Evolutionary conservation across 2,113 vertebrate genomes (phyloP), one percentile per base, ranked within the genome.

Genomic region (Paracanthobrama guichenoti): DNA sequence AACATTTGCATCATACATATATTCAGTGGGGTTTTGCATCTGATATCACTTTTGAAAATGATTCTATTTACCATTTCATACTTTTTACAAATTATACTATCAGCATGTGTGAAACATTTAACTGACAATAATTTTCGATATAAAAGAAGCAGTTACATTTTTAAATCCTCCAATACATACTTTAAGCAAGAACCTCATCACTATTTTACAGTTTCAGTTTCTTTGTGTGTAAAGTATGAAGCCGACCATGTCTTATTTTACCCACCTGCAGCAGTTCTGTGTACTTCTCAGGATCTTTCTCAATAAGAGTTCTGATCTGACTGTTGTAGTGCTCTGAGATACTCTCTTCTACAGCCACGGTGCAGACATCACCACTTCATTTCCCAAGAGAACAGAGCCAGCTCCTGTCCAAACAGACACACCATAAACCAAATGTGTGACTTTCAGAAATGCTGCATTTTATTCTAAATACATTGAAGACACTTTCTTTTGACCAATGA

Each of bases 251-350:
- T 55, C 50, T 39, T 67, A 1, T 66, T 50, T 20, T 12, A 4
- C 22, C 10, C 12, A 98, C 98, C 92, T 98, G 92, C 76, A 99
- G 89, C 9, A 99, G 91, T 48, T 97, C 95, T 84, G 88, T 92
- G 74, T 98, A 96, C 78, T 95, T 95, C 7, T 96, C 97, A 9
- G 96, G 96, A 42, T 97, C 96, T 46, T 92, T 89, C 83, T 98
- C 96, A 94, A 99, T 93, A 1, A 99, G 93, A 0, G 90, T 88
- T 91, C 97, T 92, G 90, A 99, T 98, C 91, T 99, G 98, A 89
- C 93, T 98, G 89, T 99, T 99, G 88, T 99, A 99, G 91, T 99
- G 98, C 50, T 95, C 92, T 0, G 97, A 96, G 84, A 99, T 98
- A 57, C 95, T 97, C 87, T 98, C 98, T 53, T 99, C 98, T 83